Evolutionary conservation across 1,140 invertebrate genomes (phyloP).

Genomic region (Diorhabda elongata): DNA sequence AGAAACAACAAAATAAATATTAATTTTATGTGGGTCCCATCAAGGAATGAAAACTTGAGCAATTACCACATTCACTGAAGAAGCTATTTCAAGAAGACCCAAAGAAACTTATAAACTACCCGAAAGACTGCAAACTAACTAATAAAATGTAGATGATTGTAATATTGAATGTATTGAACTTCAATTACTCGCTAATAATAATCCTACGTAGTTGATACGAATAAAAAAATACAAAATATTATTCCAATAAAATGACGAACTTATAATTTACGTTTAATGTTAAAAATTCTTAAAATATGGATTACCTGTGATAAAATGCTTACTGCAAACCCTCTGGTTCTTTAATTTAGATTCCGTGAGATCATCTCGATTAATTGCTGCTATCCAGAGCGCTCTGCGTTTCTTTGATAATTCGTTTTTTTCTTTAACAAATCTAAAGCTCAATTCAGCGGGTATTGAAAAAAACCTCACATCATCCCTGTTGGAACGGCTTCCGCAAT

Average conservation of each 20-base stretch:
- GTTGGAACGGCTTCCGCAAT: conserved; percentile 1
- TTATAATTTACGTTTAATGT: not conserved
- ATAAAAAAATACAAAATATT: too few species aligned
- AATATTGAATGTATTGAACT: too few species aligned
- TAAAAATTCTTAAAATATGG: not conserved
- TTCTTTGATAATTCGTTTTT: conserved; percentile 16
- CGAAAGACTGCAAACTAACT: too few species aligned
- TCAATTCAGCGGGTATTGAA: conserved; percentile 3
- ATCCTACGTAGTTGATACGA: too few species aligned
- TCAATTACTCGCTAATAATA: too few species aligned
- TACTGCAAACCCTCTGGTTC: conserved; percentile 17
- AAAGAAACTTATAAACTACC: too few species aligned
- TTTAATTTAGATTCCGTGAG: conserved; percentile 15
- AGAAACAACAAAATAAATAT: too few species aligned
- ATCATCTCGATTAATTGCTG: conserved; percentile 15
- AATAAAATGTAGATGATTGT: too few species aligned
- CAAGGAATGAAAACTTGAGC: too few species aligned
- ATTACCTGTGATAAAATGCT: conserved; percentile 21
- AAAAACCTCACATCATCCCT: conserved; percentile 7
- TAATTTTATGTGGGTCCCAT: too few species aligned
- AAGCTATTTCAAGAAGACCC: too few species aligned
- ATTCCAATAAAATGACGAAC: not conserved
- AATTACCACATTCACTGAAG: too few species aligned
- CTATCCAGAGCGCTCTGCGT: conserved; percentile 11
- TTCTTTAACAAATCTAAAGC: conserved; percentile 2